Evolutionary conservation across 2,888 invertebrate genomes (phyloP).

Genomic region (Polydrusus pterygomalis): DNA sequence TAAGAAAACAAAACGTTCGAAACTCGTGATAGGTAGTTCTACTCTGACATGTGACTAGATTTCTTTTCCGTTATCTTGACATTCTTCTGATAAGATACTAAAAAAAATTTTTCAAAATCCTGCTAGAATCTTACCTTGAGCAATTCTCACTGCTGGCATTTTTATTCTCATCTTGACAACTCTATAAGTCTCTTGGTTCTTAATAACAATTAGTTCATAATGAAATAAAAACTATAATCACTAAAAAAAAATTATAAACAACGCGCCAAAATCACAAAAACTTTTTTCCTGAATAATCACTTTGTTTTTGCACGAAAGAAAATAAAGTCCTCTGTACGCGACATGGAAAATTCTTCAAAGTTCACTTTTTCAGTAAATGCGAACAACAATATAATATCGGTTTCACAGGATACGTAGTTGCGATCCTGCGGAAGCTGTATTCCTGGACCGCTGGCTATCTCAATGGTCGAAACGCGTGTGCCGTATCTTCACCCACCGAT

Average conservation of each 20-base stretch:
- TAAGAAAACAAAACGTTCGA: neutral
- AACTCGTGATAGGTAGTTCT: neutral
- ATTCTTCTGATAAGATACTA: neutral
- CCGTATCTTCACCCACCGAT: constrained; percentile 69
- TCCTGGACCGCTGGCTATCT: constrained; percentile 58
- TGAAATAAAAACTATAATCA: constrained; percentile 48
- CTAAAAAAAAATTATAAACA: constrained; percentile 51
- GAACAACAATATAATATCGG: constrained; percentile 9
- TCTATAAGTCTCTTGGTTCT: constrained; percentile 49
- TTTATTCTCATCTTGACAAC: constrained; percentile 94
- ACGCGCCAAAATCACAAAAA: constrained; percentile 51
- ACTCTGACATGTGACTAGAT: too few relatives aligned
- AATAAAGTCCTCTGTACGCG: constrained; percentile 37
- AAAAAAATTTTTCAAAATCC: neutral
- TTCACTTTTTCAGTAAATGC: constrained; percentile 16
- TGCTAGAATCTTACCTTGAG: constrained; percentile 85
- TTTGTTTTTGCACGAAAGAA: constrained; percentile 46
- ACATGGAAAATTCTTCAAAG: constrained; percentile 26
- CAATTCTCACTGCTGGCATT: constrained; percentile 97
- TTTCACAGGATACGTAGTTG: constrained; percentile 17
- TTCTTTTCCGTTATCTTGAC: neutral
- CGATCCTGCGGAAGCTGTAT: constrained; percentile 51
- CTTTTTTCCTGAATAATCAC: constrained; percentile 45
- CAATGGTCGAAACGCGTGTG: constrained; percentile 72
- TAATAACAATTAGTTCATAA: constrained; percentile 55